A percentile compares a stretch with the other conserved stretches of the same genome.
These are phyloP conservation scores for Tyrophagus putrescentiae DNA, from an alignment of 1,140 invertebrate species.

Conservation along the genomic window DNA sequence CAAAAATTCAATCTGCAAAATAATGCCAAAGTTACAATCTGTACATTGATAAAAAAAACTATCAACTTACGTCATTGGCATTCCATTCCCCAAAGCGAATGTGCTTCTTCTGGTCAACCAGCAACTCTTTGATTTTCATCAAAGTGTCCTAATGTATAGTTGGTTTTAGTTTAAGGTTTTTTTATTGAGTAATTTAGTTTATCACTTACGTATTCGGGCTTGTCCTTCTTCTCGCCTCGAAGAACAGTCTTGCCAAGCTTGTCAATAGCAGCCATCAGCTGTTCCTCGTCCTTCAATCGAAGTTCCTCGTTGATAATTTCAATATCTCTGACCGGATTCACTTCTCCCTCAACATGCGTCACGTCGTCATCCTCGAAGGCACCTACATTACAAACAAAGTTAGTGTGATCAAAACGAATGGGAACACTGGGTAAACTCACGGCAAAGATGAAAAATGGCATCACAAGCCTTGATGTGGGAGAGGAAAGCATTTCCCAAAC, in stretches of 20 bases:
- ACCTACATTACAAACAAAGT: slow-evolving; percentile 42
- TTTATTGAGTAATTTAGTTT: background rate
- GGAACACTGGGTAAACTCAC: slow-evolving; percentile 46
- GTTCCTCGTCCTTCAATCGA: slow-evolving; percentile 81
- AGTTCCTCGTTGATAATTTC: slow-evolving; percentile 93
- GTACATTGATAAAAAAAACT: background rate
- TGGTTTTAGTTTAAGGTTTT: background rate
- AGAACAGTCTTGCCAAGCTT: slow-evolving; percentile 71
- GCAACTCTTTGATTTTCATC: slow-evolving; percentile 63
- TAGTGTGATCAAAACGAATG: slow-evolving; percentile 1
- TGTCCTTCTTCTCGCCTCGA: slow-evolving; percentile 88
- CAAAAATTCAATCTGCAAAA: slow-evolving; percentile 76
- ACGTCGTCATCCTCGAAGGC: slow-evolving; percentile 97
- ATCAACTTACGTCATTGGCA: slow-evolving; percentile 63
- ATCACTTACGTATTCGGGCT: slow-evolving; percentile 76
- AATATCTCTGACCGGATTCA: slow-evolving; percentile 88
- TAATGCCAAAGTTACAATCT: slow-evolving; percentile 12
- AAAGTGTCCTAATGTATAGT: slow-evolving; percentile 53
- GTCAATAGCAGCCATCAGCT: slow-evolving; percentile 58
- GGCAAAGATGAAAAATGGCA: slow-evolving; percentile 91
- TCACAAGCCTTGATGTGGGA: slow-evolving; percentile 98
- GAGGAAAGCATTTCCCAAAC: slow-evolving; percentile 93
- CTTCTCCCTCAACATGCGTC: slow-evolving; percentile 93
- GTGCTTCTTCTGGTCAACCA: slow-evolving; percentile 80
- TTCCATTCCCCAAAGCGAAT: slow-evolving; percentile 85